phyloP scores from a whole-genome alignment of 1,140 invertebrate genomes.

The Euwallacea fornicatus region DNA sequence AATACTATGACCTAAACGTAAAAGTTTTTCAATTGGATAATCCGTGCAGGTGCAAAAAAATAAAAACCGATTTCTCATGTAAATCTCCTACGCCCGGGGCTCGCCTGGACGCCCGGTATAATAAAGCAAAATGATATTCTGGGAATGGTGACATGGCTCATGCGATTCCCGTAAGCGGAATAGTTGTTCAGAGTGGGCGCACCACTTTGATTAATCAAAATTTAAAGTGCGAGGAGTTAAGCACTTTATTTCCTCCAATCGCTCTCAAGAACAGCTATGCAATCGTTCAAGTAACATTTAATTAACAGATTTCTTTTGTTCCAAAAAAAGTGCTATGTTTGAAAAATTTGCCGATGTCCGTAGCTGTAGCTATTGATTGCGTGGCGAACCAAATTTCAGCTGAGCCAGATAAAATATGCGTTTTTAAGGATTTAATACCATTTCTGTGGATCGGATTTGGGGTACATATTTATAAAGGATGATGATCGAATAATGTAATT shows the following conservation, averaged over 20 bases:
- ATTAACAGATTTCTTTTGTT: slow-evolving; percentile 1
- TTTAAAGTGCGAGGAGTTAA: too few relatives aligned
- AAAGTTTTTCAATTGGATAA: too few relatives aligned
- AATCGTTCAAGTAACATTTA: slow-evolving; percentile 3
- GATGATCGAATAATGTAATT: slow-evolving; percentile 19
- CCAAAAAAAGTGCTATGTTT: neutral
- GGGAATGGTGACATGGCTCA: too few relatives aligned
- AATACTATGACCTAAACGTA: too few relatives aligned
- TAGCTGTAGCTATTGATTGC: neutral
- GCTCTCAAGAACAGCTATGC: neutral
- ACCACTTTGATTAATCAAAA: too few relatives aligned
- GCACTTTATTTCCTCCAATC: neutral
- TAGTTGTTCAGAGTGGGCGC: too few relatives aligned
- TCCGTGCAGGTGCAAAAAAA: too few relatives aligned
- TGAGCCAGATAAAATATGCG: slow-evolving; percentile 4
- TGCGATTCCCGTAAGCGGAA: too few relatives aligned
- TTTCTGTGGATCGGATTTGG: slow-evolving; percentile 1
- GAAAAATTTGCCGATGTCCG: neutral
- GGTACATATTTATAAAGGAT: slow-evolving; percentile 8
- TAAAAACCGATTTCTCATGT: too few relatives aligned
- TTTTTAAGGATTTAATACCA: slow-evolving; percentile 9
- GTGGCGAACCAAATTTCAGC: neutral
- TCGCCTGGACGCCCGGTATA: too few relatives aligned
- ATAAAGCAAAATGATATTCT: too few relatives aligned
- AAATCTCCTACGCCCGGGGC: too few relatives aligned